Evolutionary conservation across 2,888 invertebrate genomes (phyloP).

Genomic region (Hyposoter dolosus): DNA sequence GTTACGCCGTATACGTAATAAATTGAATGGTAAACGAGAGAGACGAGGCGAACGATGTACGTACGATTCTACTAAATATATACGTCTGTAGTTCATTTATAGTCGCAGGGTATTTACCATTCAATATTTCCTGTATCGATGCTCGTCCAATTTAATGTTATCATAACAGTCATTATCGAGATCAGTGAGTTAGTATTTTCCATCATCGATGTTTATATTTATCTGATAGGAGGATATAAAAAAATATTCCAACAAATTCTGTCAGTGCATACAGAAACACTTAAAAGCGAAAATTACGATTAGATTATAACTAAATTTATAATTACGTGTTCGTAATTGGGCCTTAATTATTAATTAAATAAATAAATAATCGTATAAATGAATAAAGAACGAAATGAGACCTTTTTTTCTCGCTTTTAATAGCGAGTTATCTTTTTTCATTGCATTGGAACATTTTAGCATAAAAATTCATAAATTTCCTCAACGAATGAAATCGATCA

Average conservation of each 20-base stretch:
- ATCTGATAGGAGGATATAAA: background rate
- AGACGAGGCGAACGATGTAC: slow-evolving; percentile 14
- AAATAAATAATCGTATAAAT: too few species aligned
- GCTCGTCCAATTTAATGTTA: slow-evolving; percentile 6
- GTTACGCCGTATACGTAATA: slow-evolving; percentile 68
- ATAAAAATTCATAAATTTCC: background rate
- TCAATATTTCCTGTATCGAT: slow-evolving; percentile 34
- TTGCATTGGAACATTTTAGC: background rate
- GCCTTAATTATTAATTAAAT: too few species aligned
- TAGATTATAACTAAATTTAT: background rate
- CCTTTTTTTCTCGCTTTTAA: background rate
- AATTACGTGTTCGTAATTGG: too few species aligned
- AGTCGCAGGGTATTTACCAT: slow-evolving; percentile 44
- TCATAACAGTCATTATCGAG: slow-evolving; percentile 17
- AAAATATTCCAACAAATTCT: background rate
- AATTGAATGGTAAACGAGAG: slow-evolving; percentile 66
- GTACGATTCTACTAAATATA: slow-evolving; percentile 19
- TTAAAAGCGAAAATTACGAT: background rate
- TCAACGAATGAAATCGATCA: background rate
- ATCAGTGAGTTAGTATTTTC: background rate
- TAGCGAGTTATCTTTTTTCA: background rate
- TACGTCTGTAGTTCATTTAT: slow-evolving; percentile 9
- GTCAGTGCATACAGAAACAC: background rate
- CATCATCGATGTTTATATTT: background rate
- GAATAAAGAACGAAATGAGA: background rate